Percentiles rank a stretch among this genome's conserved stretches.
These are phyloP conservation scores for Cephalotes varians DNA, from an alignment of 2,888 invertebrate genomes.

Conservation along the genomic window DNA sequence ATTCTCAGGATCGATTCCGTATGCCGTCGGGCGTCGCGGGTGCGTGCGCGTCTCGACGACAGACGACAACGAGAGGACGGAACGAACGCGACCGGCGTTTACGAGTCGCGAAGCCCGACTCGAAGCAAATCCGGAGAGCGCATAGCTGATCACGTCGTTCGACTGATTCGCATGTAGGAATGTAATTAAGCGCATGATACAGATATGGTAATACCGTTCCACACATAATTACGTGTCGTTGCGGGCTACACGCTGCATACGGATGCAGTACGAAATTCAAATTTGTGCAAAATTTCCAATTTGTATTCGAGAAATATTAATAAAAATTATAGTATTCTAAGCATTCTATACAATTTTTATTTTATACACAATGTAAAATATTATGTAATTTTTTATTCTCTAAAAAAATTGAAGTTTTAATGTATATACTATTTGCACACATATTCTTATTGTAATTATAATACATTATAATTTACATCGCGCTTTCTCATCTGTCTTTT, in stretches of 20 bases:
- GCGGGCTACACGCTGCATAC: constrained; percentile 14
- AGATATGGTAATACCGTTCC: constrained; percentile 41
- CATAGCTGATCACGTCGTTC: constrained; percentile 46
- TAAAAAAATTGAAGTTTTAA: neutral
- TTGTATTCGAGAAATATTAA: neutral
- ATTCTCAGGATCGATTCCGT: constrained; percentile 83
- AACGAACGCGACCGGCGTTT: constrained; percentile 66
- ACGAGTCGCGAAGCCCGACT: constrained; percentile 41
- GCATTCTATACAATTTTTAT: neutral
- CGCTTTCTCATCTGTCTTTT: neutral
- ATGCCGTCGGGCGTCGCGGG: constrained; percentile 77
- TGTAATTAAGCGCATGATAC: constrained; percentile 49
- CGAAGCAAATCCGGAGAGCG: constrained; percentile 30
- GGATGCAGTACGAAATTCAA: constrained; percentile 17
- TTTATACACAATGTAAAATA: neutral
- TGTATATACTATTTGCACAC: neutral
- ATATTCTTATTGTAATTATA: neutral
- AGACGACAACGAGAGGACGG: constrained; percentile 46
- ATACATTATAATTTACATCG: neutral
- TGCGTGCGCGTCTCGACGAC: constrained; percentile 72
- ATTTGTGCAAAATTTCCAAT: neutral
- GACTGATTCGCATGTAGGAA: constrained; percentile 45
- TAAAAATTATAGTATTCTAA: neutral
- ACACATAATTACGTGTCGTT: constrained; percentile 42
- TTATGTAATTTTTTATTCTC: neutral